phyloP scores from a whole-genome alignment of 2,797 vertebrate genomes.

The Sebastes oblongus region DNA sequence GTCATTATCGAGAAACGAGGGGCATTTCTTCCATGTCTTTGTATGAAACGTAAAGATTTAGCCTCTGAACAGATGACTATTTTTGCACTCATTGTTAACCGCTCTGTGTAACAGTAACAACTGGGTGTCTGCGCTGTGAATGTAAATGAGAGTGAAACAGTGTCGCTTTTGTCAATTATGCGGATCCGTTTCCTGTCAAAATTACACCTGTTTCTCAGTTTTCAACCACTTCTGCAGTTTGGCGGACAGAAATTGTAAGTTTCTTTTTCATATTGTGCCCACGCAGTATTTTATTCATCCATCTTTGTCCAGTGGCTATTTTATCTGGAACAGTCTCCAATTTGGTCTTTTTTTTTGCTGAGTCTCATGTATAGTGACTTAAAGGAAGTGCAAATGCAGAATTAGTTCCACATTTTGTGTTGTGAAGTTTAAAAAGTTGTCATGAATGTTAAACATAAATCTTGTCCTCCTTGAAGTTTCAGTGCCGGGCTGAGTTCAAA shows the following conservation, averaged over 20 bases:
- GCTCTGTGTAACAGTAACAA: not conserved
- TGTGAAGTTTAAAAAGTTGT: not conserved
- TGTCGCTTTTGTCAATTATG: conserved; percentile 1
- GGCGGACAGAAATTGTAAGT: not conserved
- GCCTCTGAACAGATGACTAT: not conserved
- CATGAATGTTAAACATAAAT: not conserved
- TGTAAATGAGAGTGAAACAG: conserved; percentile 24
- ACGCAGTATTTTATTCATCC: conserved; percentile 12
- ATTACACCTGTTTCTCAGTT: not conserved
- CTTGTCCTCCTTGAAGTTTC: not conserved
- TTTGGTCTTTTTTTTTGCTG: not conserved
- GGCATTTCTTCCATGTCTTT: not conserved
- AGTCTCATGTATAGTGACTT: not conserved
- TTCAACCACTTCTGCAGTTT: not conserved
- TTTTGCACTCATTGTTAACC: not conserved
- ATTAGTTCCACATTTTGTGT: not conserved
- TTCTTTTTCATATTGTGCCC: not conserved
- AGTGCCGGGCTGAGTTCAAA: not conserved
- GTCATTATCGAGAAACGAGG: not conserved
- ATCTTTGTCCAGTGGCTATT: not conserved
- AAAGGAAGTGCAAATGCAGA: not conserved
- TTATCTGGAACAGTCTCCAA: not conserved
- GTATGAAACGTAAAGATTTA: not conserved
- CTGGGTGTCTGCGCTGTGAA: not conserved
- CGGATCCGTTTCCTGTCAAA: not conserved